Evolutionary conservation across 2,113 vertebrate genomes (phyloP), one percentile per base, ranked within the genome.

Genomic region (Rhegmatorhina hoffmannsi): DNA sequence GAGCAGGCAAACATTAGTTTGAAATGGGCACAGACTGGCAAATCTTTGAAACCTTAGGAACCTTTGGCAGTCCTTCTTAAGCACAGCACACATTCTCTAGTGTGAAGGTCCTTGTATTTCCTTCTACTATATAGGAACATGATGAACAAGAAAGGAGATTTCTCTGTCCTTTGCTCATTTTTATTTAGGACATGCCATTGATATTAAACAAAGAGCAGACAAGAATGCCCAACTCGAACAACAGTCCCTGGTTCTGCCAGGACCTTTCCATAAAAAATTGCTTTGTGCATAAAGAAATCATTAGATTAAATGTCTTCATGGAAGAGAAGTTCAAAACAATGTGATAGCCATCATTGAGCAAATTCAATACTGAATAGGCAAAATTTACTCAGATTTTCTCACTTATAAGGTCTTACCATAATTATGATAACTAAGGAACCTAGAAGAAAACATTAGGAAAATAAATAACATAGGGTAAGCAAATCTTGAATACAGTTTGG

Each of bases 251-350:
- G 15, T 77, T 92, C 29, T 85, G 49, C 40, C 26, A 60, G 31
- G n/a, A 88, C 25, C 59, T 81, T 84, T 87, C 84, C 84, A 62
- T 63, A 84, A 84, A 59, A 77, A 56, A 31, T 49, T 90, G 19
- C 31, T 87, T 92, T 69, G 44, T 73, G 36, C 26, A 60, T 44
- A 73, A 86, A 83, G 40, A 76, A 76, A 88, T 44, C 23, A 53
- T 95, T 93, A 86, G 21, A 40, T 90, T 83, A 52, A 80, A 74
- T 40, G 49, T 10, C 40, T 77, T 80, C 24, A 62, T 62, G 86
- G 80, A 92, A 86, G 59, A 95, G 31, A 69, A 81, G 59, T 84
- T 95, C 64, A 70, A 77, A 95, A 84, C 36, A 74, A 62, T 55
- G 73, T 24, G 36, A 43, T 47, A 78, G 68, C 34, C 63, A 55